phyloP scores from a whole-genome alignment of 2,888 invertebrate genomes.

The Yponomeuta cagnagella region DNA sequence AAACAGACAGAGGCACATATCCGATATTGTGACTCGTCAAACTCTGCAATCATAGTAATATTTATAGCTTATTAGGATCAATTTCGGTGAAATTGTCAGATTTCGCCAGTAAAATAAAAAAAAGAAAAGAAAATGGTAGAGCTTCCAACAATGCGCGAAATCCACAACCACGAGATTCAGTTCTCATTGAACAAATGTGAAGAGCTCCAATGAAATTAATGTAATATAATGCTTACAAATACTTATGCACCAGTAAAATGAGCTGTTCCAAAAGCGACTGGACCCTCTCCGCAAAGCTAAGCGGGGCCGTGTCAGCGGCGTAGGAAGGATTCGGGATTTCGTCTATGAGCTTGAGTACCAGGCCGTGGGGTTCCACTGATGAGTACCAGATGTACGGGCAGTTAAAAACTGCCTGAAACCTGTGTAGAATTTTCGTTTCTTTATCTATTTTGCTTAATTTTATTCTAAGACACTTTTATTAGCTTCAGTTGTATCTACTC shows the following conservation, averaged over 20 bases:
- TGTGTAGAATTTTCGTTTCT: constrained; percentile 18
- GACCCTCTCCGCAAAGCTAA: constrained; percentile 38
- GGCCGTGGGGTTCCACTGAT: constrained; percentile 39
- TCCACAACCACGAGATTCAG: too few relatives aligned
- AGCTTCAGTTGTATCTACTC: too few relatives aligned
- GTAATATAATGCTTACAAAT: neutral
- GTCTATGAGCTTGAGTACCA: constrained; percentile 37
- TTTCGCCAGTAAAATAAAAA: too few relatives aligned
- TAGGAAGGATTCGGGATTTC: constrained; percentile 44
- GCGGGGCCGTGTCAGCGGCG: constrained; percentile 34
- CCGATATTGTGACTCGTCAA: too few relatives aligned
- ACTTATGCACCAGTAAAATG: neutral
- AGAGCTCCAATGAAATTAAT: neutral
- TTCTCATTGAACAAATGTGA: too few relatives aligned
- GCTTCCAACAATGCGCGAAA: too few relatives aligned
- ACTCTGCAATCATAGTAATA: too few relatives aligned
- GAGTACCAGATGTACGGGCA: constrained; percentile 49
- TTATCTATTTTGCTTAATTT: neutral
- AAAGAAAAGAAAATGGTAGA: too few relatives aligned
- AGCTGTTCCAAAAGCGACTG: constrained; percentile 6
- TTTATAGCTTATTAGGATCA: too few relatives aligned
- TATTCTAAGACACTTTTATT: too few relatives aligned
- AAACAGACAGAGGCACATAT: too few relatives aligned
- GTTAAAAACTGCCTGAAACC: constrained; percentile 44
- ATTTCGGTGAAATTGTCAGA: too few relatives aligned